phyloP scores from a whole-genome alignment of 2,113 vertebrate species.

The Calidris pugnax region DNA sequence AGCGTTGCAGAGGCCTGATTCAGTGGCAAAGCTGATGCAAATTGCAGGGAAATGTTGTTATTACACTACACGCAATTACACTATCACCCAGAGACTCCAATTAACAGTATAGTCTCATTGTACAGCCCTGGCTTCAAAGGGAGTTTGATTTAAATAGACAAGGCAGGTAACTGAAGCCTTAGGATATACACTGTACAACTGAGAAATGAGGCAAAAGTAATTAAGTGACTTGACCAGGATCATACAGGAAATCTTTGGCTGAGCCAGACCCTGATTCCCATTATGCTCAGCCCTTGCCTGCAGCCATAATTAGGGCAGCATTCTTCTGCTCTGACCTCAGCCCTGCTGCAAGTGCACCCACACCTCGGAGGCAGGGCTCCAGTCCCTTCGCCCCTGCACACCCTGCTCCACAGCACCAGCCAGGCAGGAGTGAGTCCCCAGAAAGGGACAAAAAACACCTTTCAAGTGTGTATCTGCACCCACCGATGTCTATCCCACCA shows the following conservation, averaged over 20 bases:
- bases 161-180: conserved; percentile 64
- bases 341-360: not conserved
- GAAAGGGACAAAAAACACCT: not conserved
- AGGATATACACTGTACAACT: conserved; percentile 58
- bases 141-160: conserved; percentile 63
- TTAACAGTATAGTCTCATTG: conserved; percentile 53
- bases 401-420: not conserved
- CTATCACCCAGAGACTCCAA: conserved; percentile 56
- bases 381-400: not conserved
- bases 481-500: accelerated
- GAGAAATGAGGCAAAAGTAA: conserved; percentile 64
- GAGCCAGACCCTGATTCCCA: conserved; percentile 52
- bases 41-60: conserved; percentile 26
- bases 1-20: not conserved
- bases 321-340: conserved; percentile 57
- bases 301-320: conserved; percentile 51
- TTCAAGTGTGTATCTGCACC: not conserved
- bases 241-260: conserved; percentile 65
- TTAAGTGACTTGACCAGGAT: conserved; percentile 69
- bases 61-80: conserved; percentile 34
- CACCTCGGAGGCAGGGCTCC: not conserved
- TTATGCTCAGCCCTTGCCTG: conserved; percentile 45
- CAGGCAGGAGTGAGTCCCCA: not conserved
- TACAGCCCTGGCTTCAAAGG: conserved; percentile 46
- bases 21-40: conserved; percentile 8